A percentile compares a stretch with the other conserved stretches of the same genome.
Conservation (phyloP, 2,888 invertebrate genomes). For the Hipparchia sbordonii region DNA sequence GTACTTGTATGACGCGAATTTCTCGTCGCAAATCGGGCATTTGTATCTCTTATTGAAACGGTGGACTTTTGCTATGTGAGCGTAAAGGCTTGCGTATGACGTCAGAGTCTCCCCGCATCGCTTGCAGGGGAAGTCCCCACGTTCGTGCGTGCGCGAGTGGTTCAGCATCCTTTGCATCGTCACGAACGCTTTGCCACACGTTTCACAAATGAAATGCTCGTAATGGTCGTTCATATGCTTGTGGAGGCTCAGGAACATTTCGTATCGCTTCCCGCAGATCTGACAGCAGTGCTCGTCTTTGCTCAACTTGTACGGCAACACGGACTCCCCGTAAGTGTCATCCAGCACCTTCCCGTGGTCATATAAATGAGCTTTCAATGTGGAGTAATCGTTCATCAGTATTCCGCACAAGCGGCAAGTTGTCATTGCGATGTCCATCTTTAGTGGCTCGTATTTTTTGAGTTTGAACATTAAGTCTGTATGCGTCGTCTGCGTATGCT, state of each 20-base stretch:
- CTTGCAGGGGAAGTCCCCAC: conserved; percentile 69
- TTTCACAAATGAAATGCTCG: conserved; percentile 74
- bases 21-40: conserved; percentile 75
- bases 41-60: conserved; percentile 71
- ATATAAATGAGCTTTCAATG: conserved; percentile 62
- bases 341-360: conserved; percentile 65
- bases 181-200: conserved; percentile 73
- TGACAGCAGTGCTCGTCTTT: conserved; percentile 70
- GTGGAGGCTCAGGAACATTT: conserved; percentile 72
- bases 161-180: conserved; percentile 72
- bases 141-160: conserved; percentile 68
- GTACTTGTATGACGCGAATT: conserved; percentile 72
- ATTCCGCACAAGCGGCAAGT: conserved; percentile 64
- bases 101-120: conserved; percentile 64
- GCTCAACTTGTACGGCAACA: conserved; percentile 71
- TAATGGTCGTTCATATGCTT: conserved; percentile 78
- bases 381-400: conserved; percentile 57
- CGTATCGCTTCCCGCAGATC: conserved; percentile 71
- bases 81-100: conserved; percentile 63
- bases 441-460: conserved; percentile 71
- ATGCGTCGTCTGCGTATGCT: conserved; percentile 62
- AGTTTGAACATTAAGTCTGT: conserved; percentile 59
- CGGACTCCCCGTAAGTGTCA: conserved; percentile 64
- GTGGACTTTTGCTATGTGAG: conserved; percentile 69
- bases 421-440: conserved; percentile 68